These are phyloP conservation scores for Bufo bufo DNA, from an alignment of 2,113 vertebrate genomes.

Conservation along the genomic window DNA sequence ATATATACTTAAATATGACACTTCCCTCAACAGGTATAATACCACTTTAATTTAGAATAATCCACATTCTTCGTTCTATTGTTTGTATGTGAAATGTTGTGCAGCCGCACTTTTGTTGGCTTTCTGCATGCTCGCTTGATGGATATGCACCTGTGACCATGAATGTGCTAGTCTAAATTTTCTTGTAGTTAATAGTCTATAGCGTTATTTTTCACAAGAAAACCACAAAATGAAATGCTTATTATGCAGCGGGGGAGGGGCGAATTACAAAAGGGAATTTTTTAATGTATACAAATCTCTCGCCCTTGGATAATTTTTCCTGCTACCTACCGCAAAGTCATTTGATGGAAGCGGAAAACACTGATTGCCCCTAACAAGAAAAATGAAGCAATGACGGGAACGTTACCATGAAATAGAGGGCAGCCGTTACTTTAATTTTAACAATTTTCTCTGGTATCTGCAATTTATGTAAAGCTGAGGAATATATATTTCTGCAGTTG, in stretches of 20 bases:
- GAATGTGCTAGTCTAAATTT: no score
- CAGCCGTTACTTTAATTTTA: not conserved
- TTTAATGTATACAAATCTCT: not conserved
- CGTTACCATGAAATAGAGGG: no score
- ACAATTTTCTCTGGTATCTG: not conserved
- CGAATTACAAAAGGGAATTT: not conserved
- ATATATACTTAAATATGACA: no score
- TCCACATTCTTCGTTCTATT: no score
- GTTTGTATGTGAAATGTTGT: no score
- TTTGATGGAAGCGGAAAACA: not conserved
- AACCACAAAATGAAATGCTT: slow-evolving; percentile 2
- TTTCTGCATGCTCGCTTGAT: no score
- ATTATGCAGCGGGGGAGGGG: slow-evolving; percentile 9
- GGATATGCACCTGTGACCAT: no score
- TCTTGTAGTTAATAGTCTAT: not conserved
- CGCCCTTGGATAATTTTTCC: not conserved
- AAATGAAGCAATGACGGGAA: not conserved
- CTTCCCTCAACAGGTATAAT: no score
- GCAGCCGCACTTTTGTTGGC: no score
- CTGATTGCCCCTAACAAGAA: not conserved
- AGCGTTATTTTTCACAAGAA: not conserved
- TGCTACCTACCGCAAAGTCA: not conserved
- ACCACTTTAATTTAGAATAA: no score
- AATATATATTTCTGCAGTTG: not conserved
- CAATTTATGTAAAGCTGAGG: not conserved